Evolutionary conservation across 2,113 vertebrate species (phyloP).

Genomic region (Halichoeres trimaculatus): DNA sequence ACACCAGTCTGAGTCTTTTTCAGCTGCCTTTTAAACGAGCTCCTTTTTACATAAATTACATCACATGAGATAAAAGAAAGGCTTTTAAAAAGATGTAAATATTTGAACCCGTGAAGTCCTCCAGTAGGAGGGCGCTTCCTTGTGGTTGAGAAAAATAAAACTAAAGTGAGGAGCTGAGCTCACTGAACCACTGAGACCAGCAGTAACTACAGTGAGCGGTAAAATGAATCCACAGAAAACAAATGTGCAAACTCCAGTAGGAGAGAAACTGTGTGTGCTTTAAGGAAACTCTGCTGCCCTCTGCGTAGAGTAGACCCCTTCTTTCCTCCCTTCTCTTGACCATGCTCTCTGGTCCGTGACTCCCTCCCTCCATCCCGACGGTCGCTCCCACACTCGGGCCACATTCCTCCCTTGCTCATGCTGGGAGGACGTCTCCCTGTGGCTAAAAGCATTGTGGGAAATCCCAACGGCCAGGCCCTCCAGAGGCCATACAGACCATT

Average conservation of each 20-base stretch:
- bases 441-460: conserved; percentile 80
- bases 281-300: conserved; percentile 58
- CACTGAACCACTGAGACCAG: conserved; percentile 9
- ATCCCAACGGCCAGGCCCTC: conserved; percentile 64
- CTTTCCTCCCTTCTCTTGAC: conserved; percentile 61
- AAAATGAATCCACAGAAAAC: background rate
- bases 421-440: conserved; percentile 80
- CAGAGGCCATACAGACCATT: conserved; percentile 40
- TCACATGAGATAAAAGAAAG: background rate
- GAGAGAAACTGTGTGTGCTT: conserved; percentile 49
- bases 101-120: background rate
- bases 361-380: conserved; percentile 68
- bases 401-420: conserved; percentile 78
- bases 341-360: conserved; percentile 73
- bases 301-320: conserved; percentile 57
- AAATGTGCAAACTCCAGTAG: background rate
- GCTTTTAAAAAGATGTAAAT: background rate
- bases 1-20: background rate
- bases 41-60: background rate
- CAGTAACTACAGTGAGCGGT: background rate
- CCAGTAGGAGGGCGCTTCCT: background rate
- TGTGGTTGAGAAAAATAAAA: background rate
- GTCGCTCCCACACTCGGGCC: conserved; percentile 77
- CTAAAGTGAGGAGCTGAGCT: background rate
- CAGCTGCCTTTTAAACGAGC: background rate